These are phyloP conservation scores for Tipula confusa DNA, from an alignment of 2,888 invertebrate genomes.

Conservation along the genomic window DNA sequence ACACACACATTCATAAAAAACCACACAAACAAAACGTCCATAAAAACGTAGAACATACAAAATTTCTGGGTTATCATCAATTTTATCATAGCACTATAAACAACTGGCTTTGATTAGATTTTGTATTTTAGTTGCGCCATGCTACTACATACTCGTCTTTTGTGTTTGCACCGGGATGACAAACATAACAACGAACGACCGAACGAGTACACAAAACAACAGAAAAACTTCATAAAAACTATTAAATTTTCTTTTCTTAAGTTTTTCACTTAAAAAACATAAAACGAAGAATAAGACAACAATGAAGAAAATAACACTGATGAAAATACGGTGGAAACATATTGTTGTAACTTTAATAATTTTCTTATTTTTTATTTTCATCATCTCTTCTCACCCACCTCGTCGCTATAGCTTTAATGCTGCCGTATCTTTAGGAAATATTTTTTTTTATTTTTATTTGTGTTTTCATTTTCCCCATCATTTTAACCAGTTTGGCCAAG, in stretches of 20 bases:
- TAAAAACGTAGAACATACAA: not conserved
- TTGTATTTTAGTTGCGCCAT: not conserved
- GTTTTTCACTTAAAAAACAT: slow-evolving; percentile 25
- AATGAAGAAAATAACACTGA: not conserved
- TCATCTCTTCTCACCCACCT: not conserved
- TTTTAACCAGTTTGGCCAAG: not conserved
- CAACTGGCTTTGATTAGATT: slow-evolving; percentile 25
- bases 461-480: not conserved
- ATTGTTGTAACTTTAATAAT: slow-evolving; percentile 7
- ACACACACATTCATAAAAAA: not conserved
- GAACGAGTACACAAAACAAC: not conserved
- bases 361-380: no score
- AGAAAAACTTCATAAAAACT: not conserved
- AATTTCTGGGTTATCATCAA: slow-evolving; percentile 12
- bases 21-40: not conserved
- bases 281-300: not conserved
- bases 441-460: not conserved
- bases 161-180: not conserved
- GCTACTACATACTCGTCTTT: not conserved
- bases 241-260: slow-evolving; percentile 25
- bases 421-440: not conserved
- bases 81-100: slow-evolving; percentile 8
- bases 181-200: slow-evolving; percentile 5
- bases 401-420: not conserved
- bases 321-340: slow-evolving; percentile 6